phyloP scores from a whole-genome alignment of 2,888 invertebrate genomes.

The Balanococcus diminutus region DNA sequence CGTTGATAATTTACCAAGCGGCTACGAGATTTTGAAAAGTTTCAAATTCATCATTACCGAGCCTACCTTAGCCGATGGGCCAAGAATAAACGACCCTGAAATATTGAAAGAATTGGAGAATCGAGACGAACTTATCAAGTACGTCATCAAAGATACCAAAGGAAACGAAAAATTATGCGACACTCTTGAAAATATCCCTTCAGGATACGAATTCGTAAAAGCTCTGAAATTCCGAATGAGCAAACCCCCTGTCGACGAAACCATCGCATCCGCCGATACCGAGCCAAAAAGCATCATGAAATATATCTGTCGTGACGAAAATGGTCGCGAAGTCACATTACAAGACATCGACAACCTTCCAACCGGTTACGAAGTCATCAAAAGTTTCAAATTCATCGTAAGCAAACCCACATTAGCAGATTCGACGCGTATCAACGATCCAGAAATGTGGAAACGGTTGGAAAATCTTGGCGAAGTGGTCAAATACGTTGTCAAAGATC shows the following conservation, averaged over 20 bases:
- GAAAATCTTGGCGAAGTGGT: constrained; percentile 4
- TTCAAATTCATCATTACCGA: neutral
- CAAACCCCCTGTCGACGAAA: neutral
- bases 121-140: constrained; percentile 11
- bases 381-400: neutral
- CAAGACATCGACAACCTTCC: neutral
- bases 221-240: neutral
- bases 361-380: neutral
- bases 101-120: neutral
- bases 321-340: neutral
- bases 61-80: neutral
- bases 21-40: neutral
- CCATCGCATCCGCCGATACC: neutral
- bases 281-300: neutral
- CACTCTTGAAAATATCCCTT: neutral
- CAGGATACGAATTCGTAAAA: neutral
- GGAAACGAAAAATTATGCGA: constrained; percentile 21
- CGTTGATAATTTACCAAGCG: neutral
- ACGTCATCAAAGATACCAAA: neutral
- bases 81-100: neutral
- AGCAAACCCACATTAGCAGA: neutral
- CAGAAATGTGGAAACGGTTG: neutral
- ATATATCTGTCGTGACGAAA: neutral
- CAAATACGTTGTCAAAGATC: constrained; percentile 15
- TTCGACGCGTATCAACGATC: neutral